These are phyloP conservation scores for Drosophila pseudoananassae DNA, from an alignment of 1,140 invertebrate genomes.

Conservation along the genomic window DNA sequence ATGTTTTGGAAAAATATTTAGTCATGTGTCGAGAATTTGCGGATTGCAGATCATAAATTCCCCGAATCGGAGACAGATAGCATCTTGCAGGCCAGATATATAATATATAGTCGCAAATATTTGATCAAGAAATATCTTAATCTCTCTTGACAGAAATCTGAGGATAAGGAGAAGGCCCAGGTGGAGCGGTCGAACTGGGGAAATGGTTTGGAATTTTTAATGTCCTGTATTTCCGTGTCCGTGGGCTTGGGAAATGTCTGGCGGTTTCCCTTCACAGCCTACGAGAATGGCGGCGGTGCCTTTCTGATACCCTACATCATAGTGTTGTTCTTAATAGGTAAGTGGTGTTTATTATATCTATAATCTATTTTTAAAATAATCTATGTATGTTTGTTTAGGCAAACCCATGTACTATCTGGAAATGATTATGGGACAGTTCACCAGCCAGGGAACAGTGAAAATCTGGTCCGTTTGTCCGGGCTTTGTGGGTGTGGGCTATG, in stretches of 20 bases:
- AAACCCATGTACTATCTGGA: slow-evolving; percentile 94
- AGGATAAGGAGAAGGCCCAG: slow-evolving; percentile 49
- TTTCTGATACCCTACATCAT: slow-evolving; percentile 94
- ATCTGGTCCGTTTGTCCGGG: slow-evolving; percentile 85
- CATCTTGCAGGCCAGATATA: background rate
- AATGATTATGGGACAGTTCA: slow-evolving; percentile 90
- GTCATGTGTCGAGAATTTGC: slow-evolving; percentile 28
- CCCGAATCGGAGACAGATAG: slow-evolving; percentile 3
- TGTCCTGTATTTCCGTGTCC: slow-evolving; percentile 95
- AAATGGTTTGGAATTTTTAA: slow-evolving; percentile 93
- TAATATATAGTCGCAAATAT: background rate
- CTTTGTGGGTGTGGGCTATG: slow-evolving; percentile 89
- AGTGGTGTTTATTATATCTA: background rate
- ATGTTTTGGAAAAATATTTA: slow-evolving; percentile 27
- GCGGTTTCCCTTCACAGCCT: slow-evolving; percentile 92
- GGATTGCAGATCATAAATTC: slow-evolving; percentile 6
- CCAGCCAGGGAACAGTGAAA: slow-evolving; percentile 88
- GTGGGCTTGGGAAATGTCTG: slow-evolving; percentile 90
- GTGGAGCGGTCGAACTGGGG: slow-evolving; percentile 90
- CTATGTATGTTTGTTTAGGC: slow-evolving; percentile 37
- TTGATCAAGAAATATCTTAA: slow-evolving; percentile 13
- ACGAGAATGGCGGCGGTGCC: slow-evolving; percentile 89
- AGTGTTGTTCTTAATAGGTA: slow-evolving; percentile 92
- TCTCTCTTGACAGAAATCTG: background rate
- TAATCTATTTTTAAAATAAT: too few relatives aligned